A percentile compares a stretch with the other conserved stretches of the same genome.
phyloP scores from a whole-genome alignment of 2,888 invertebrate genomes.

The Sycophila texana region DNA sequence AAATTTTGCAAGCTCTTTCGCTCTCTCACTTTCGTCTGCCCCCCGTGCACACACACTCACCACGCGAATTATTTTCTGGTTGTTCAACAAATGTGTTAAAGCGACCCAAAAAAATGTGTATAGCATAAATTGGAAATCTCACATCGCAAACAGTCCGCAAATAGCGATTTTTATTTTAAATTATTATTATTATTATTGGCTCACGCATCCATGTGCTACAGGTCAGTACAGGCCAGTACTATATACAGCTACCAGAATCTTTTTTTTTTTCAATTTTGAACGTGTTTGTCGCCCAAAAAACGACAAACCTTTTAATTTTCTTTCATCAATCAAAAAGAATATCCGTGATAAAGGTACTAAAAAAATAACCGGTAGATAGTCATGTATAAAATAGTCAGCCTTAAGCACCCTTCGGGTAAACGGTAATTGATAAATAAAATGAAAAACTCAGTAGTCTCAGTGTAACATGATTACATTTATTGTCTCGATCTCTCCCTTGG shows the following conservation, averaged over 20 bases:
- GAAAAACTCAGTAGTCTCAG: constrained; percentile 75
- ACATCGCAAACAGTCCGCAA: constrained; percentile 69
- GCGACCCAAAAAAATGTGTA: constrained; percentile 34
- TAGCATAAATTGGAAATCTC: constrained; percentile 48
- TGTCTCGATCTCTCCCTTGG: constrained; percentile 75
- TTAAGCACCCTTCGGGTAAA: constrained; percentile 75
- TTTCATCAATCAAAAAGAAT: too few relatives aligned
- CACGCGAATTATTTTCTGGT: constrained; percentile 54
- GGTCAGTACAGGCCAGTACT: constrained; percentile 76
- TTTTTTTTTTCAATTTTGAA: constrained; percentile 54
- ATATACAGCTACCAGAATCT: constrained; percentile 70
- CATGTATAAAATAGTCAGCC: constrained; percentile 70
- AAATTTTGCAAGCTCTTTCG: constrained; percentile 49
- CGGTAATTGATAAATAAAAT: constrained; percentile 71
- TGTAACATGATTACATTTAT: constrained; percentile 76
- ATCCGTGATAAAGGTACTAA: not conserved
- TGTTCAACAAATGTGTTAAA: constrained; percentile 40
- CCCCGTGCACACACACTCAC: constrained; percentile 58
- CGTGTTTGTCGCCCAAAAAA: constrained; percentile 32
- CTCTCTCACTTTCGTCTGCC: constrained; percentile 55
- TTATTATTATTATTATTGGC: constrained; percentile 59
- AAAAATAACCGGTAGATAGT: constrained; percentile 63
- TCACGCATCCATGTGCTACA: constrained; percentile 76
- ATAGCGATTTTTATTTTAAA: constrained; percentile 65
- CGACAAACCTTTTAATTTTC: not conserved